Conservation (phyloP, 2,797 vertebrate genomes). For the Cirrhinus molitorella region DNA sequence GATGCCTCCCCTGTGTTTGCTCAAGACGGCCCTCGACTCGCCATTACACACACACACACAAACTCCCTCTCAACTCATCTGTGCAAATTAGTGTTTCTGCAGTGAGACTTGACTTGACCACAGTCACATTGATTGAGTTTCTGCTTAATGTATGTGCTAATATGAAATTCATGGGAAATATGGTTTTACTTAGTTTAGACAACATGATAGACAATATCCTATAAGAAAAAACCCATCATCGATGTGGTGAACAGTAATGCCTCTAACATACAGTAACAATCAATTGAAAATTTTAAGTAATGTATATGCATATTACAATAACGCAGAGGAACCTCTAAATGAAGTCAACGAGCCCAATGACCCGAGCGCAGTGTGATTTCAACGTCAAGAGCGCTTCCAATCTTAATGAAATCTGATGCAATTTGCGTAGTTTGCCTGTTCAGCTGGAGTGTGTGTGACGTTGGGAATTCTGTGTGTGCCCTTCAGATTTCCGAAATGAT, state of each 20-base stretch:
- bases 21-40: slow-evolving; percentile 1
- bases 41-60: neutral
- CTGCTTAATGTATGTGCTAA: too few relatives aligned
- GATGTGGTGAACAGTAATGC: neutral
- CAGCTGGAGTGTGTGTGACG: slow-evolving; percentile 34
- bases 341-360: neutral
- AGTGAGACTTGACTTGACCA: neutral
- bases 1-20: slow-evolving; percentile 11
- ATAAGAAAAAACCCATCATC: too few relatives aligned
- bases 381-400: neutral
- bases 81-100: neutral
- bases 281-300: neutral
- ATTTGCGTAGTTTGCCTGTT: slow-evolving; percentile 36
- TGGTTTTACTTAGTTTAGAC: neutral
- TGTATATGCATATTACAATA: neutral
- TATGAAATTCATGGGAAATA: neutral
- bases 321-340: neutral
- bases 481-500: slow-evolving; percentile 45
- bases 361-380: neutral
- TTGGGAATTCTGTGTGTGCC: slow-evolving; percentile 19
- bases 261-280: neutral
- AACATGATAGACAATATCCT: too few relatives aligned
- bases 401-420: slow-evolving; percentile 28
- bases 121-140: neutral
- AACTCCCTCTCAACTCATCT: slow-evolving; percentile 9